These are phyloP conservation scores for Simalia tracyae DNA, from an alignment of 2,797 vertebrate species.

Conservation along the genomic window DNA sequence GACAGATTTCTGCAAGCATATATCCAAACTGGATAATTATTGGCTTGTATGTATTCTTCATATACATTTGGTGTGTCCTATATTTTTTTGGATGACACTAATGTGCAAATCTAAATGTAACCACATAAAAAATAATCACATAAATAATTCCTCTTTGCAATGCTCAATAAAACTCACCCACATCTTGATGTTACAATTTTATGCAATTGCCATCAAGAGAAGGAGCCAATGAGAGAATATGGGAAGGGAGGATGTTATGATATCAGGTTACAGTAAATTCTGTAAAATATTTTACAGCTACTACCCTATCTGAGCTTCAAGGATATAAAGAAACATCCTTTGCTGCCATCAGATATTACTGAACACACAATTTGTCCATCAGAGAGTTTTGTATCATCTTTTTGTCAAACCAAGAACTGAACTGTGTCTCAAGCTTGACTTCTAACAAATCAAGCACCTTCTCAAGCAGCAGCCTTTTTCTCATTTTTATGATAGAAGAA, in stretches of 20 bases:
- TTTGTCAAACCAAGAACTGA: conserved; percentile 4
- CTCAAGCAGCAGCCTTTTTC: conserved; percentile 17
- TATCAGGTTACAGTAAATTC: background rate
- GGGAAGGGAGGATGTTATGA: background rate
- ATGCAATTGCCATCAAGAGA: background rate
- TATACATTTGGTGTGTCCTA: background rate
- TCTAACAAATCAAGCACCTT: conserved; percentile 10
- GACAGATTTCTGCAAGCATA: background rate
- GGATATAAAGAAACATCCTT: background rate
- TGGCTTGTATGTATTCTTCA: background rate
- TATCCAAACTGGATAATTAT: background rate
- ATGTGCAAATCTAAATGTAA: background rate
- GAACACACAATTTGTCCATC: background rate
- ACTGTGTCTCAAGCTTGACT: conserved; percentile 10
- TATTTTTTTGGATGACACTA: background rate
- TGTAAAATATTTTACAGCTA: background rate
- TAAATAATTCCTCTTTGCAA: background rate
- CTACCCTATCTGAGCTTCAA: background rate
- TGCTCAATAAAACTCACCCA: background rate
- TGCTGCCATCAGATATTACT: background rate
- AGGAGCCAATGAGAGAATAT: background rate
- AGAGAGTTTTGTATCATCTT: background rate
- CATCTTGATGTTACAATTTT: background rate
- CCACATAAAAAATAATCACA: background rate
- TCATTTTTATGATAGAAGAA: conserved; percentile 12